Evolutionary conservation across 23 tunicate genomes (phyloP).

Genomic region (Corella eumyota): DNA sequence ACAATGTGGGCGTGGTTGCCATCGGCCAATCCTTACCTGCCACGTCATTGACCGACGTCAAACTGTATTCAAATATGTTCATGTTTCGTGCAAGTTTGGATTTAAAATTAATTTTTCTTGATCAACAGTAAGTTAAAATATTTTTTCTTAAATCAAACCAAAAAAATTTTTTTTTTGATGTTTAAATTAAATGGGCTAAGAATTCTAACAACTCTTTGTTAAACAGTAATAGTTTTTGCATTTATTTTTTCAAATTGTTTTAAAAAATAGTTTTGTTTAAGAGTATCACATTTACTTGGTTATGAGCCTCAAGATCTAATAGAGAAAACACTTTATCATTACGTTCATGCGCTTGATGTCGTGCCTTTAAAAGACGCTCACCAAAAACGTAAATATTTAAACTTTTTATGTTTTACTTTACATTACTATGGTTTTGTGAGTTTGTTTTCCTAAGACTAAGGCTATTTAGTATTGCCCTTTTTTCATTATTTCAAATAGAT

Average conservation of each 20-base stretch:
- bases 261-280: too few relatives aligned
- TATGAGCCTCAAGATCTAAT: slow-evolving; percentile 88
- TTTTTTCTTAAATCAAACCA: slow-evolving; percentile 7
- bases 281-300: slow-evolving; percentile 68
- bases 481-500: too few relatives aligned
- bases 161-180: too few relatives aligned
- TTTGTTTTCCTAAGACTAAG: too few relatives aligned
- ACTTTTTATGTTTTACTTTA: not conserved
- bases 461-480: too few relatives aligned
- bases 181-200: too few relatives aligned
- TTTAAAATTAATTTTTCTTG: slow-evolving; percentile 68
- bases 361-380: slow-evolving; percentile 57
- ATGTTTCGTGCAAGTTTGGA: slow-evolving; percentile 93
- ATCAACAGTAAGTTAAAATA: slow-evolving; percentile 54
- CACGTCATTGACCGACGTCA: slow-evolving; percentile 73
- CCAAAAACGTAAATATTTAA: slow-evolving; percentile 46
- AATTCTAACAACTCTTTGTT: too few relatives aligned
- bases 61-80: slow-evolving; percentile 74
- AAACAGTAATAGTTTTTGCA: too few relatives aligned
- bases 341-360: slow-evolving; percentile 63
- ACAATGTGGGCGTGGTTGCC: slow-evolving; percentile 79
- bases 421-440: too few relatives aligned
- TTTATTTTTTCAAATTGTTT: too few relatives aligned
- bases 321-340: slow-evolving; percentile 78
- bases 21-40: slow-evolving; percentile 80